phyloP scores from a whole-genome alignment of 2,797 vertebrate species.

The Oceanodroma leucorhoa region DNA sequence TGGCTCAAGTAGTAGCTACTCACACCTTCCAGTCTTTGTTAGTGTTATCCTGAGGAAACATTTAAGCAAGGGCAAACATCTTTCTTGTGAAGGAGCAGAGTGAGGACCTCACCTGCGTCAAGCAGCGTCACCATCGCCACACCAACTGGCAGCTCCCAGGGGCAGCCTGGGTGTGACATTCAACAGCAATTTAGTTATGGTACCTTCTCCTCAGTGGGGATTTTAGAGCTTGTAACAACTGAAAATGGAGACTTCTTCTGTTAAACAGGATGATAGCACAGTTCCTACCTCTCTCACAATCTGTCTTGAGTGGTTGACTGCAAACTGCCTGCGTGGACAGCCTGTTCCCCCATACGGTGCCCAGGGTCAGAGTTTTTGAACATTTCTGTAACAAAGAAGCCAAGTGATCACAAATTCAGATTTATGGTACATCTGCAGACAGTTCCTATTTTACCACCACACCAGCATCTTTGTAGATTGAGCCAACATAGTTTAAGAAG shows the following conservation, averaged over 20 bases:
- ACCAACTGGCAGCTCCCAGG: background rate
- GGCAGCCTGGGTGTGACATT: background rate
- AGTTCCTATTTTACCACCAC: background rate
- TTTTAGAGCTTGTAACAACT: background rate
- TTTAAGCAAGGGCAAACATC: background rate
- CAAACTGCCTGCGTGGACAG: background rate
- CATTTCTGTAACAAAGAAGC: background rate
- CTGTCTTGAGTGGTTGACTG: background rate
- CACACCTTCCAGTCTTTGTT: background rate
- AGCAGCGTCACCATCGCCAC: background rate
- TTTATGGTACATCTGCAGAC: background rate
- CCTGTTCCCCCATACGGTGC: fast-evolving
- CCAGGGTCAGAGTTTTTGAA: background rate
- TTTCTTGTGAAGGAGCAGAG: background rate
- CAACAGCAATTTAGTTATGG: background rate
- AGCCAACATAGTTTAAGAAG: background rate
- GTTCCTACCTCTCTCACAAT: background rate
- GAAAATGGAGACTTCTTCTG: background rate
- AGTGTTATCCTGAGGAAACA: background rate
- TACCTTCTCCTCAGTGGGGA: background rate
- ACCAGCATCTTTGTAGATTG: background rate
- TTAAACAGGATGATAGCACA: background rate
- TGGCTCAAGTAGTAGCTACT: background rate
- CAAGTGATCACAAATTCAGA: background rate
- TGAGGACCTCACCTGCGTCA: background rate